Base-by-base conservation (phyloP, 2,888 invertebrate species). In the Cerceris rybyensis region DNA sequence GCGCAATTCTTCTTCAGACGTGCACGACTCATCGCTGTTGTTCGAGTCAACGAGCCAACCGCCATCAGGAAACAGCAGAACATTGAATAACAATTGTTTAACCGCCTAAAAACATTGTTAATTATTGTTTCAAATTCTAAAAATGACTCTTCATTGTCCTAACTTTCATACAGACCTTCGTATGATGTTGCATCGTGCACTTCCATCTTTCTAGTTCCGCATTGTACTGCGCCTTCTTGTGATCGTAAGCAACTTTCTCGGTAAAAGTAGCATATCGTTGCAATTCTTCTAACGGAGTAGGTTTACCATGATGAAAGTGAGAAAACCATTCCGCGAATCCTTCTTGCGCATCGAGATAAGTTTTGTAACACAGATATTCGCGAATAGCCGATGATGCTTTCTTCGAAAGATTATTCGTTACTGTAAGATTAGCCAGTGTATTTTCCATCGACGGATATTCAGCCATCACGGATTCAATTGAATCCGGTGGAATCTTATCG, bases 311-410 rank as follows among this genome's bases (percentile, higher is more conserved):
- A 89, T 97, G 95, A 84, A 94, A 97, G 88, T 97, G 95, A 82
- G 96, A 95, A 85, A 97, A 97, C 98, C 98, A 98, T 86, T 97
- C 96, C 80, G 96, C 96, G 92, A 98, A 98, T 7, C 96, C 95
- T 92, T 98, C 97, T 77, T 97, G 94, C 5, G 97, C 98, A 88
- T 97, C 96, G 82, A 98, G 93, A 91, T 98, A 98, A 0, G 97
- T 95, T 92, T 97, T 96, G 88, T 97, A 95, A 92, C 98, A 97
- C 46, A 98, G 93, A 93, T 97, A 97, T 91, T 98, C 98, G 83
- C 97, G 95, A 68, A 98, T 91, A 1, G 90, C 88, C 0, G 86
- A 81, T 0, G 91, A 88, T 0, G 91, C 91, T 85, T 94, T 93
- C 83, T 93, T 90, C 70, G 94, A 91, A 61, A 94, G 84, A 90